A percentile compares a stretch with the other conserved stretches of the same genome.
These are phyloP conservation scores for Eulimnadia texana DNA, from an alignment of 1,140 invertebrate species.

Conservation along the genomic window DNA sequence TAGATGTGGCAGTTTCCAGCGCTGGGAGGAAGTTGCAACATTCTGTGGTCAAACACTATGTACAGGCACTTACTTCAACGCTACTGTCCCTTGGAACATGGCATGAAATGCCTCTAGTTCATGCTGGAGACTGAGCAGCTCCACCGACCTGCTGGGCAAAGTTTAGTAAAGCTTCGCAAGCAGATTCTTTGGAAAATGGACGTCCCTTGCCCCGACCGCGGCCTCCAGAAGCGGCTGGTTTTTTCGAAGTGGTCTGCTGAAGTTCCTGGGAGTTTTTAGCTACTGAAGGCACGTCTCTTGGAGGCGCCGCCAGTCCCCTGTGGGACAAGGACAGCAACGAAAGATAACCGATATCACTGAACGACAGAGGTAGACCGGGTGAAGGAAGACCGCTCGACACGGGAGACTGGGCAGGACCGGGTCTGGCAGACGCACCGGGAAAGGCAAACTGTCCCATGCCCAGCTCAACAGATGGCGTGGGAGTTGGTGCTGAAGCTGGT, in stretches of 20 bases:
- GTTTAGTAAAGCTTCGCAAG: constrained; percentile 16
- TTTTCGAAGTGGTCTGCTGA: constrained; percentile 7
- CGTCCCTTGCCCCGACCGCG: not conserved
- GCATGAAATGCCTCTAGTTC: not conserved
- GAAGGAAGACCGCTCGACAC: not conserved
- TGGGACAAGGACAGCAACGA: constrained; percentile 16
- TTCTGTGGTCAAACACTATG: no score
- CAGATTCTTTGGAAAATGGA: constrained; percentile 2
- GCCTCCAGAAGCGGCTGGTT: not conserved
- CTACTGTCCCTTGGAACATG: not conserved
- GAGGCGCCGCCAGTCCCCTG: not conserved
- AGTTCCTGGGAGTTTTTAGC: constrained; percentile 2
- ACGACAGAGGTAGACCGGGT: constrained; percentile 4
- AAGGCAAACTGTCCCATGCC: constrained; percentile 16
- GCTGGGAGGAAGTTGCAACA: no score
- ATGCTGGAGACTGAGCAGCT: not conserved
- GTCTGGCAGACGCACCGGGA: constrained; percentile 6
- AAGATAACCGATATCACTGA: constrained; percentile 16
- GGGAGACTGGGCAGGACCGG: constrained; percentile 8
- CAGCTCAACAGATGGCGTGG: not conserved
- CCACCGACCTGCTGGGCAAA: constrained; percentile 20
- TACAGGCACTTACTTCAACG: not conserved
- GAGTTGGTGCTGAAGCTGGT: constrained; percentile 8
- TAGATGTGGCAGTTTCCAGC: no score
- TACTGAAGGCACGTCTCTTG: constrained; percentile 3